Base-by-base conservation (phyloP, 2,113 vertebrate genomes). In the Sebastes schlegelii region DNA sequence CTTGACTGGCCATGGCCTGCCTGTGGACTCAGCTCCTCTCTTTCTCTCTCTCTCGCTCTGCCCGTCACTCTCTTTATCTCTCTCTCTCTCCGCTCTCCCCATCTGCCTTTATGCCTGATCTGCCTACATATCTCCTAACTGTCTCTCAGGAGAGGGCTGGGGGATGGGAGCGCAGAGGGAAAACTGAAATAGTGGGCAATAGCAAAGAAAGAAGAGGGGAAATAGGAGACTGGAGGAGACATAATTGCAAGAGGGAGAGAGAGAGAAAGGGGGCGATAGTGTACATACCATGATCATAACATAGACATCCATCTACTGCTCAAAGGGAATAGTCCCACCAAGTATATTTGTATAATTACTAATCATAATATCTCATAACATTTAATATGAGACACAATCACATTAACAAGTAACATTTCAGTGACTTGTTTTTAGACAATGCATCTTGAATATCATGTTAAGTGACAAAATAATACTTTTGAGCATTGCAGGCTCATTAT, bases 51-150 rank as follows among this genome's bases (percentile, higher is more conserved):
- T 84, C 83, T 92, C 86, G 87, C 80, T 84, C 85, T 84, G 13
- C 43, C 17, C 10, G 3, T 60, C 66, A 84, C 88, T 86, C 58
- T 80, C 74, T 84, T 70, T 91, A 54, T 69, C 62, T 77, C 79
- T 74, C 71, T 83, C 79, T 82, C 78, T 75, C 83, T 82, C 79
- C 77, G 46, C 83, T 84, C 78, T 89, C 79, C 76, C 91, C 92
- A 91, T 93, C 92, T 93, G 91, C 89, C 85, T 92, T 90, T 71
- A 88, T 91, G 91, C 85, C 73, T 88, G 87, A 89, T 92, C 89
- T 91, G 87, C 49, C 87, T 52, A 70, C 84, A 86, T 81, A 88
- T 87, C 90, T 86, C 74, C 74, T 74, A 77, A 90, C 82, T 81
- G 68, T 70, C 82, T 92, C 91, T 85, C 86, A 84, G 86, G 88